Evolutionary conservation across 1,140 invertebrate genomes (phyloP).

Genomic region (Laupala kohalensis): DNA sequence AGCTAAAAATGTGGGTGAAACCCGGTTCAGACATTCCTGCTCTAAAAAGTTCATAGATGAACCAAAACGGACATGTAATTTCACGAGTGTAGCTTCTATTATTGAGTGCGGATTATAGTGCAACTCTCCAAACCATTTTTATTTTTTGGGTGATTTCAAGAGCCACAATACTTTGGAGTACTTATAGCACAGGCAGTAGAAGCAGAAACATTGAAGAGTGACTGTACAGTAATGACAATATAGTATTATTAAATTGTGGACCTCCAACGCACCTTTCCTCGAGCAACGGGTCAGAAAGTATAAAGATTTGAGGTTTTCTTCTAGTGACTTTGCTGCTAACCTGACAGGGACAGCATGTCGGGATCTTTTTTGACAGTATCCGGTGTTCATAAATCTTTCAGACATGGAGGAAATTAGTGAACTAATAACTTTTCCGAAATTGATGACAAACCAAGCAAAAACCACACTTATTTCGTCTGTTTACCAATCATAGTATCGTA

Average conservation of each 20-base stretch:
- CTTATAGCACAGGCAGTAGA: slow-evolving; percentile 20
- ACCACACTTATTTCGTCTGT: background rate
- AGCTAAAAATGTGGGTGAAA: too few species aligned
- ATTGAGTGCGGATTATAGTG: too few species aligned
- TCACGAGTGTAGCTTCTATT: too few species aligned
- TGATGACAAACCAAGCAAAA: background rate
- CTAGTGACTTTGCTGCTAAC: background rate
- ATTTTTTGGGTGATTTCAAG: slow-evolving; percentile 22
- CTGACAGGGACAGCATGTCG: background rate
- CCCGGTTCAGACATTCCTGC: too few species aligned
- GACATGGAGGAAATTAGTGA: background rate
- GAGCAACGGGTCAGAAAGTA: background rate
- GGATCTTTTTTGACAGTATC: background rate
- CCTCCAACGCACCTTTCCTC: background rate
- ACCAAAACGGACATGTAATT: too few species aligned
- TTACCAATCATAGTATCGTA: background rate
- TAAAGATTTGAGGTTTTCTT: background rate
- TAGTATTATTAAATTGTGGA: slow-evolving; percentile 12
- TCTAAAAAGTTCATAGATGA: too few species aligned
- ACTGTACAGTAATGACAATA: too few species aligned
- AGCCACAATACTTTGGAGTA: slow-evolving; percentile 24
- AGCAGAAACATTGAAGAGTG: background rate
- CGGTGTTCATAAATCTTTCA: background rate
- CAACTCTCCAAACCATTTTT: slow-evolving; percentile 24
- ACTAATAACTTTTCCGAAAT: background rate